Conservation (phyloP, 1,140 invertebrate genomes). For the Littorina saxatilis region DNA sequence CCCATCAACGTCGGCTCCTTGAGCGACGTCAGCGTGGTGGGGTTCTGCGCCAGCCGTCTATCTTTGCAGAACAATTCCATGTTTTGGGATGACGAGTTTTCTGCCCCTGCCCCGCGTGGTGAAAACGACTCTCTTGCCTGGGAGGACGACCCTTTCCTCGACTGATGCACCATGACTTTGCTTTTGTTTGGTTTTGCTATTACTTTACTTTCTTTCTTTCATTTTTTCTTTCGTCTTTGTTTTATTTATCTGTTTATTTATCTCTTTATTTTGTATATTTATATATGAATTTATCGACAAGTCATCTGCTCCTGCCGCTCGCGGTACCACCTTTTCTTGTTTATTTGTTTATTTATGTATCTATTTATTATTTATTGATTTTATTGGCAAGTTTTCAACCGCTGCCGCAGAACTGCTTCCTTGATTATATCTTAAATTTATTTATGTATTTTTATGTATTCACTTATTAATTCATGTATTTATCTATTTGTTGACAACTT, state of each 20-base stretch:
- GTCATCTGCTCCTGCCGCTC: no score
- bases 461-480: no score
- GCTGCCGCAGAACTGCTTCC: no score
- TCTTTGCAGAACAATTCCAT: neutral
- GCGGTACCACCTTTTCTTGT: no score
- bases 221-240: neutral
- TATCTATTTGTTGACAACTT: no score
- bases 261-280: neutral
- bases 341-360: neutral
- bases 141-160: slow-evolving; percentile 9
- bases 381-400: no score
- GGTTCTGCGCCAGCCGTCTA: neutral
- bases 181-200: neutral
- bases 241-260: neutral
- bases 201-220: neutral
- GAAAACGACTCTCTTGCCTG: slow-evolving; percentile 1
- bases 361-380: no score
- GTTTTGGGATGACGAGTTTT: slow-evolving; percentile 18
- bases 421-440: no score
- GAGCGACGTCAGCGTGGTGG: slow-evolving; percentile 7
- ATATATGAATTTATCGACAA: no score
- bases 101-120: neutral
- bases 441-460: no score
- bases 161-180: neutral
- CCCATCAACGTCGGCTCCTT: neutral